A percentile compares a stretch with the other conserved stretches of the same genome.
These are phyloP conservation scores for Micromussa lordhowensis DNA, from an alignment of 92 coral and sea anemone genomes.

Conservation along the genomic window DNA sequence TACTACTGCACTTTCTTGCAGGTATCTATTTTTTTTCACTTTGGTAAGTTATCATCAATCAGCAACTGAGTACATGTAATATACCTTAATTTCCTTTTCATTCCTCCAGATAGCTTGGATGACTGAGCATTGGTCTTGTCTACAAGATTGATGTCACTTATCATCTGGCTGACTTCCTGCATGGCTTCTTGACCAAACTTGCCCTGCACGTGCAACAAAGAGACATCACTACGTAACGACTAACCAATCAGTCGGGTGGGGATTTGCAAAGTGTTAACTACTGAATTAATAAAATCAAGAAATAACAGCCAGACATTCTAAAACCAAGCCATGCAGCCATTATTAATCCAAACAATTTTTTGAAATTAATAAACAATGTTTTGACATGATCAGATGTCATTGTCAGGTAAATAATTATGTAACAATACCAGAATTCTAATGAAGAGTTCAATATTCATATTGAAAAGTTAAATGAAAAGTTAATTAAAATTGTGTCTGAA, in stretches of 20 bases:
- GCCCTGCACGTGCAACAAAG: conserved; percentile 48
- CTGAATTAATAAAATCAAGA: background rate
- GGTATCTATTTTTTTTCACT: background rate
- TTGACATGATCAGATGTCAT: too few relatives aligned
- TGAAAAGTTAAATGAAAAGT: too few relatives aligned
- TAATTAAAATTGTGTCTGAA: too few relatives aligned
- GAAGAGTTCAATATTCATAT: too few relatives aligned
- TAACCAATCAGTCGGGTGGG: background rate
- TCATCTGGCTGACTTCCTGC: conserved; percentile 73
- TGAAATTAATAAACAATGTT: too few relatives aligned
- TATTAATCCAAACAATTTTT: too few relatives aligned
- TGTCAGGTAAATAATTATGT: too few relatives aligned
- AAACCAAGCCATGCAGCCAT: too few relatives aligned
- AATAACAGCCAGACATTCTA: too few relatives aligned
- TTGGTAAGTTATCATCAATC: background rate
- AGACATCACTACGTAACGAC: background rate
- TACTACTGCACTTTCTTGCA: background rate
- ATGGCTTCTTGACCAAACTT: conserved; percentile 81
- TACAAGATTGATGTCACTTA: conserved; percentile 76
- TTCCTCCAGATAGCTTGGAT: conserved; percentile 84
- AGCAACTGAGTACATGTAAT: background rate
- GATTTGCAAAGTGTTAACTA: background rate
- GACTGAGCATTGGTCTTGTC: conserved; percentile 79
- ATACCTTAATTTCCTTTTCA: conserved; percentile 89
- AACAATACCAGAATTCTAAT: too few relatives aligned